Evolutionary conservation across 2,888 invertebrate genomes (phyloP).

Genomic region (Polyploca ridens): DNA sequence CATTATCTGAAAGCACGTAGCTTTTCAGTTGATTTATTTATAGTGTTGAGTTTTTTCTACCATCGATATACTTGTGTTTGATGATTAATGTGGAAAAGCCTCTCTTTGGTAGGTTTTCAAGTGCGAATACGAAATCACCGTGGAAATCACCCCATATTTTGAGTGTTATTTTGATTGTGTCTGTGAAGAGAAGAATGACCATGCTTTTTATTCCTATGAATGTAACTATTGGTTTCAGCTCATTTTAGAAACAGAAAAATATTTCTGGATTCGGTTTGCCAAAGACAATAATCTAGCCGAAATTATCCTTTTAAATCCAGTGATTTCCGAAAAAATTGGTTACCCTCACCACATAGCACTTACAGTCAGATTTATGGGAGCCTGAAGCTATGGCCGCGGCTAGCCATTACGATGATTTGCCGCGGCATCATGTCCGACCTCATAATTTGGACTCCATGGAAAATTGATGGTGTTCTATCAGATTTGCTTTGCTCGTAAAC

Average conservation of each 20-base stretch:
- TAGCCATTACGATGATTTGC: conserved; percentile 53
- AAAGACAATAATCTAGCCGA: neutral
- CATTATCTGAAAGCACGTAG: too few species aligned
- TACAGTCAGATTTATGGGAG: conserved; percentile 51
- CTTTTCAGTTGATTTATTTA: too few species aligned
- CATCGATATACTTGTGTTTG: too few species aligned
- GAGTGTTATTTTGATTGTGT: too few species aligned
- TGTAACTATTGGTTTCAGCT: neutral
- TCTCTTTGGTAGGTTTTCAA: too few species aligned
- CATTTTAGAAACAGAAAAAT: neutral
- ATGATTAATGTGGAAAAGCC: too few species aligned
- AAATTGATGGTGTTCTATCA: conserved; percentile 35
- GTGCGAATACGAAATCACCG: too few species aligned
- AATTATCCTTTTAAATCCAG: neutral
- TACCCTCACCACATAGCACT: conserved; percentile 32
- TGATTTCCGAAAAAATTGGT: neutral
- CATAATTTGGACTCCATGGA: conserved; percentile 44
- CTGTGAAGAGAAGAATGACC: too few species aligned
- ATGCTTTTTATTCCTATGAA: too few species aligned
- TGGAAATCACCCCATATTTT: too few species aligned
- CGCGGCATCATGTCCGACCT: conserved; percentile 42
- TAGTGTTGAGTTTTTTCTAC: too few species aligned
- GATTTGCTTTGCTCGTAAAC: conserved; percentile 45
- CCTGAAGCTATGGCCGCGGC: conserved; percentile 38
- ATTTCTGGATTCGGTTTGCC: neutral